Percentiles rank a stretch among this genome's conserved stretches.
These are phyloP conservation scores for Buphagus erythrorhynchus DNA, from an alignment of 2,797 vertebrate species.

Conservation along the genomic window DNA sequence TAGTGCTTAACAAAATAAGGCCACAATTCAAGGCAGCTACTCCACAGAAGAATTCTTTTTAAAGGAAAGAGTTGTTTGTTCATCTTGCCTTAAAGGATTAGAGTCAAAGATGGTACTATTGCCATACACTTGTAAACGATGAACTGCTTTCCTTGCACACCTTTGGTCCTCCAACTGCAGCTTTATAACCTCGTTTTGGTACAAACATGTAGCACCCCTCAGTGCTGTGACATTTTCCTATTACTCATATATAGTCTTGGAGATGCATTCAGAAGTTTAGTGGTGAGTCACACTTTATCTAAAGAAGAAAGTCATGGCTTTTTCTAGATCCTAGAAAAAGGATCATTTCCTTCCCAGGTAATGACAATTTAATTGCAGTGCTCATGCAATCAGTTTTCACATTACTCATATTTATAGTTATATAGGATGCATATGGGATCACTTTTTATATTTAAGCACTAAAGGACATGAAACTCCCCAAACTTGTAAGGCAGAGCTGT, in stretches of 20 bases:
- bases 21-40: background rate
- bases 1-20: background rate
- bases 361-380: constrained; percentile 4
- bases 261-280: background rate
- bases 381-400: background rate
- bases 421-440: background rate
- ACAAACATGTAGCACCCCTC: background rate
- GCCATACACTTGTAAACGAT: background rate
- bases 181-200: background rate
- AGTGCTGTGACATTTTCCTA: background rate
- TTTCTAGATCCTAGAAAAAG: background rate
- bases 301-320: background rate
- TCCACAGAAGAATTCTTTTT: background rate
- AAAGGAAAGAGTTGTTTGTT: background rate
- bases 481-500: background rate
- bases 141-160: background rate
- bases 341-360: background rate
- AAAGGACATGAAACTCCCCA: background rate
- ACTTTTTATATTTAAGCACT: background rate
- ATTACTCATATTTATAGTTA: background rate
- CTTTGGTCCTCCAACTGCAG: background rate
- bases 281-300: background rate
- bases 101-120: background rate
- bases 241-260: background rate
- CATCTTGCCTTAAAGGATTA: background rate